These are phyloP conservation scores for Latrodectus elegans DNA, from an alignment of 2,888 invertebrate species.

Conservation along the genomic window DNA sequence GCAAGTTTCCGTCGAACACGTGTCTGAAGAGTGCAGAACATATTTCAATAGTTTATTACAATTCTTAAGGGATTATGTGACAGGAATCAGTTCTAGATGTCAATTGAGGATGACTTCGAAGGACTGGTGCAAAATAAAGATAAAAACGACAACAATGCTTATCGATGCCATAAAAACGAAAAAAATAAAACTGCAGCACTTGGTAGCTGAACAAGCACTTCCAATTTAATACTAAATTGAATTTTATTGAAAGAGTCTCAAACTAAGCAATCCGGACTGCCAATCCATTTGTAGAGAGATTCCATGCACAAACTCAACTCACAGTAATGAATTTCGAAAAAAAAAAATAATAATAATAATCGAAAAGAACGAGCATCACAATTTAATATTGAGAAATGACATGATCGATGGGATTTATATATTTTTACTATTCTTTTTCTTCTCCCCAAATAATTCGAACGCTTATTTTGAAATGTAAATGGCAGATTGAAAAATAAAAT, in stretches of 20 bases:
- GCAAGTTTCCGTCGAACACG: not conserved
- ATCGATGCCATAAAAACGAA: not conserved
- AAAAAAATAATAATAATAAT: slow-evolving; percentile 7
- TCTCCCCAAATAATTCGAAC: not conserved
- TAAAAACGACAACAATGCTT: slow-evolving; percentile 1
- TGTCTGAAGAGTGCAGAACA: not conserved
- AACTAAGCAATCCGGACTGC: not conserved
- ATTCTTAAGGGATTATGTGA: not conserved
- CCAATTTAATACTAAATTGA: slow-evolving; percentile 25
- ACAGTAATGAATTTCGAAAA: slow-evolving; percentile 33
- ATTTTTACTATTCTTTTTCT: too few species aligned
- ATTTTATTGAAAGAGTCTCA: slow-evolving; percentile 29
- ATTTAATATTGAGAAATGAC: slow-evolving; percentile 22
- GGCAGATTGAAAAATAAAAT: slow-evolving; percentile 17
- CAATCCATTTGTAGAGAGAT: slow-evolving; percentile 18
- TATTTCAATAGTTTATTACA: not conserved
- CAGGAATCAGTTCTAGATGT: slow-evolving; percentile 10
- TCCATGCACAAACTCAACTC: not conserved
- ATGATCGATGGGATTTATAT: slow-evolving; percentile 19
- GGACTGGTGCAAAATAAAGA: slow-evolving; percentile 9
- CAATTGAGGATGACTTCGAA: not conserved
- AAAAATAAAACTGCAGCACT: not conserved
- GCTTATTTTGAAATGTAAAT: slow-evolving; percentile 2
- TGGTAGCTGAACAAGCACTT: not conserved
- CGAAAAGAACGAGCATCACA: slow-evolving; percentile 24